These are phyloP conservation scores for Acrobasis repandana DNA, from an alignment of 2,888 invertebrate genomes.

Conservation along the genomic window DNA sequence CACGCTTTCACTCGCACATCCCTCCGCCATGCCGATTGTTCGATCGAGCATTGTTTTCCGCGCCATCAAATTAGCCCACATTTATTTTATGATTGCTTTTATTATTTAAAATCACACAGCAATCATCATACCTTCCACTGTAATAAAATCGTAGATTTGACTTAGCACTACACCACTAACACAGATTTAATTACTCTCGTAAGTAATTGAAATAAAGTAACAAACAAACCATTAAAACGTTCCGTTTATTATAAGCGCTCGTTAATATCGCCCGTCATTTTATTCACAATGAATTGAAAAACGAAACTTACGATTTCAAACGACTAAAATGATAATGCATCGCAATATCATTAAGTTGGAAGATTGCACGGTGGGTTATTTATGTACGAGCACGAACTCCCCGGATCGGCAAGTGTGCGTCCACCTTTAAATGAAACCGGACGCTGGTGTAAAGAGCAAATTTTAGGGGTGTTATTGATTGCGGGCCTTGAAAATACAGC, in stretches of 20 bases:
- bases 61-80: slow-evolving; percentile 62
- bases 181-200: not conserved
- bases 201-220: slow-evolving; percentile 41
- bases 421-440: slow-evolving; percentile 50
- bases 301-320: slow-evolving; percentile 52
- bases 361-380: slow-evolving; percentile 63
- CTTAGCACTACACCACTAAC: not conserved
- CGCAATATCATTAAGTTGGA: slow-evolving; percentile 65
- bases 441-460: slow-evolving; percentile 40
- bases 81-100: slow-evolving; percentile 62
- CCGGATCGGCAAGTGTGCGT: slow-evolving; percentile 45
- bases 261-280: slow-evolving; percentile 35
- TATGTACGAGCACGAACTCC: slow-evolving; percentile 51
- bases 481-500: slow-evolving; percentile 43
- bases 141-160: not conserved
- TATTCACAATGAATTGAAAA: slow-evolving; percentile 45
- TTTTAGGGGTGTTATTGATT: slow-evolving; percentile 48
- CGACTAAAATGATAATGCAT: slow-evolving; percentile 59
- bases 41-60: slow-evolving; percentile 71
- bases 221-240: slow-evolving; percentile 9
- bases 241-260: slow-evolving; percentile 29
- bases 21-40: slow-evolving; percentile 69
- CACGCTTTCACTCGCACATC: slow-evolving; percentile 69
- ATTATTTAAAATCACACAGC: slow-evolving; percentile 34
- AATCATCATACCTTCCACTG: slow-evolving; percentile 32